Base-by-base conservation (phyloP, 2,113 vertebrate genomes). In the Myotis davidii region DNA sequence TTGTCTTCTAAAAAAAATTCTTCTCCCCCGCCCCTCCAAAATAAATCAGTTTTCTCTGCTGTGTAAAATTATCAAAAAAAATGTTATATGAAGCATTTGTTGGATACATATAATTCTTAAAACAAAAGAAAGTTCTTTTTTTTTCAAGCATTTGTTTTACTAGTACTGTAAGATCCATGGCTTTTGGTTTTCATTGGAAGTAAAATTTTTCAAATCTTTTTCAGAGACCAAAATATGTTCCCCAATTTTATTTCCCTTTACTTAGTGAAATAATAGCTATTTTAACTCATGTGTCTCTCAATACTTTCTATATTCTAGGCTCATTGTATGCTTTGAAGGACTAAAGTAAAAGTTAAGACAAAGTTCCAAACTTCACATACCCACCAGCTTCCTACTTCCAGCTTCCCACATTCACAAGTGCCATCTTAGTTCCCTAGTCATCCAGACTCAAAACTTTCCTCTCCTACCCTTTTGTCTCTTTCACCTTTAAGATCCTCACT, bases 141-240 rank as follows among this genome's bases (percentile, higher is more conserved):
- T 34, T 83, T 61, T 69, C 50, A 72, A 78, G 79, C 5, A 20
- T 84, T 18, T 74, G 0, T 70, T 82, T 94, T n/a, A n/a, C 45
- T 45, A 45, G 45, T 45, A 45, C 17, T 81, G 1, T 85, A 69
- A 89, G 4, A 39, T 61, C 25, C 52, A 82, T 78, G 12, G 48
- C 21, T 85, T 82, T 69, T 32, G 8, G 32, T 88, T 96, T 70
- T 72, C 20, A 67, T 4, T 52, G 25, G 21, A 92, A 23, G 9
- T 27, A 56, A 67, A 79, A 88, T 3, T 84, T 88, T 69, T 90
- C 29, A 64, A 61, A 59, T 4, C 59, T 82, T 92, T 82, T 88
- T 84, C 37, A 92, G 87, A 69, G 25, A 78, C 37, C 25, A 81
- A 97, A 94, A 56, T 72, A 45, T 84, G 8, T 83, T 76, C 20